These are phyloP conservation scores for Melangyna quadrimaculata DNA, from an alignment of 2,888 invertebrate genomes.

Conservation along the genomic window DNA sequence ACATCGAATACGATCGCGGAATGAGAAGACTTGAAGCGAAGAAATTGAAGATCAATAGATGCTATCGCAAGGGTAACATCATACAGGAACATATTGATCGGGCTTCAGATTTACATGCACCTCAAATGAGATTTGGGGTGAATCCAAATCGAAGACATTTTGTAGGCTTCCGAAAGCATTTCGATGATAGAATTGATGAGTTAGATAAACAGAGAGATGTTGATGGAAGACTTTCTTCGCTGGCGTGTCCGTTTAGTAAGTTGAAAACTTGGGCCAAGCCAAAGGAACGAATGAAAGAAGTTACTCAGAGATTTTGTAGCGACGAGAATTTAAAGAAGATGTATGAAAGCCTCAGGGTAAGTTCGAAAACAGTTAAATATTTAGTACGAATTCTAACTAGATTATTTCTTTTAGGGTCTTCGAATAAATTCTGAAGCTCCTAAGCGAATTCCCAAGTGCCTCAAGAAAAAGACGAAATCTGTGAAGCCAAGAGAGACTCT, in stretches of 20 bases:
- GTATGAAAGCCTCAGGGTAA: slow-evolving; percentile 77
- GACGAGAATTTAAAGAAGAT: slow-evolving; percentile 78
- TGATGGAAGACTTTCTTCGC: slow-evolving; percentile 65
- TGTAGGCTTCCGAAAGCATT: slow-evolving; percentile 75
- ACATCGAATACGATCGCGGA: slow-evolving; percentile 78
- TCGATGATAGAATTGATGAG: slow-evolving; percentile 78
- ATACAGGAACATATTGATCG: slow-evolving; percentile 83
- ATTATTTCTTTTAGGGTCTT: slow-evolving; percentile 68
- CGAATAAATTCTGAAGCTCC: slow-evolving; percentile 73
- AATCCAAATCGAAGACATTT: slow-evolving; percentile 85
- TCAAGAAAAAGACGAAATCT: slow-evolving; percentile 67
- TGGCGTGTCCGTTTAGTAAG: slow-evolving; percentile 77
- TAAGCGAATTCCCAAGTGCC: slow-evolving; percentile 75
- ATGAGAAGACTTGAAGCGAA: slow-evolving; percentile 82
- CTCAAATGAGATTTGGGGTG: slow-evolving; percentile 85
- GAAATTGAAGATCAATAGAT: slow-evolving; percentile 78
- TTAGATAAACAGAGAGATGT: slow-evolving; percentile 75
- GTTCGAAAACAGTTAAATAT: neutral
- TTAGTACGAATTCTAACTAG: too few species aligned
- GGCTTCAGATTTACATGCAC: slow-evolving; percentile 85
- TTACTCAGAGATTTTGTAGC: slow-evolving; percentile 78
- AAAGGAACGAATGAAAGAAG: slow-evolving; percentile 76
- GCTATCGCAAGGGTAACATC: slow-evolving; percentile 81
- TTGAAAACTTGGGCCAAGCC: slow-evolving; percentile 77
- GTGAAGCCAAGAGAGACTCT: neutral